Evolutionary conservation across 2,797 vertebrate species (phyloP).

Genomic region (Mergus octosetaceus): DNA sequence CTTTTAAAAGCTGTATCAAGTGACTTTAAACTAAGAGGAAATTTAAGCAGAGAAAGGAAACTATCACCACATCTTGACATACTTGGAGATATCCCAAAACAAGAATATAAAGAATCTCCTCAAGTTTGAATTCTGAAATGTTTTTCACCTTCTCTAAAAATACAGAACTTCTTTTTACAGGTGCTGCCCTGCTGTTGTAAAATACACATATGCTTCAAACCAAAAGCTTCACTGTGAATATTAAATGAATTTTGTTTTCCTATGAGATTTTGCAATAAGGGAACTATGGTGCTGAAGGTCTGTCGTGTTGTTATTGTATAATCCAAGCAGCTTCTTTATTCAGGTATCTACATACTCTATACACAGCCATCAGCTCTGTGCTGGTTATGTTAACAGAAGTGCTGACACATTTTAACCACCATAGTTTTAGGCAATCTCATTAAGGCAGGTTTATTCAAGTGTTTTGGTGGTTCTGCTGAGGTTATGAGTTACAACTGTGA

Average conservation of each 20-base stretch:
- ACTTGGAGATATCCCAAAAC: not conserved
- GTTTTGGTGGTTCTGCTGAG: not conserved
- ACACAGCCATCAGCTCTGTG: not conserved
- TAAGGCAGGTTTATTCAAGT: not conserved
- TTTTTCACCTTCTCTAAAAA: not conserved
- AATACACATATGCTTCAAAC: not conserved
- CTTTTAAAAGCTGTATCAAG: not conserved
- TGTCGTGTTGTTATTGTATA: not conserved
- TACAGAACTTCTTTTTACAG: not conserved
- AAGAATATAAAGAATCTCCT: not conserved
- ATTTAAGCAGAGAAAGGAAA: not conserved
- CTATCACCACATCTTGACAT: not conserved
- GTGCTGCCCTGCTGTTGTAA: not conserved
- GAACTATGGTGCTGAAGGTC: not conserved
- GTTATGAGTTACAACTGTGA: not conserved
- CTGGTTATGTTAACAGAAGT: not conserved
- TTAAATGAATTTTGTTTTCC: not conserved
- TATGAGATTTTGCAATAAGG: not conserved
- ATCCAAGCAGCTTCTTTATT: not conserved
- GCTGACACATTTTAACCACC: not conserved
- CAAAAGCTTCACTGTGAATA: not conserved
- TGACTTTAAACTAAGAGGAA: constrained; percentile 8
- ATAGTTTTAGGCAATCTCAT: not conserved
- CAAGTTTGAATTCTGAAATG: not conserved
- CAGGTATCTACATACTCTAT: not conserved